Evolutionary conservation across 2,888 invertebrate genomes (phyloP).

Genomic region (Agriopis aurantiaria): DNA sequence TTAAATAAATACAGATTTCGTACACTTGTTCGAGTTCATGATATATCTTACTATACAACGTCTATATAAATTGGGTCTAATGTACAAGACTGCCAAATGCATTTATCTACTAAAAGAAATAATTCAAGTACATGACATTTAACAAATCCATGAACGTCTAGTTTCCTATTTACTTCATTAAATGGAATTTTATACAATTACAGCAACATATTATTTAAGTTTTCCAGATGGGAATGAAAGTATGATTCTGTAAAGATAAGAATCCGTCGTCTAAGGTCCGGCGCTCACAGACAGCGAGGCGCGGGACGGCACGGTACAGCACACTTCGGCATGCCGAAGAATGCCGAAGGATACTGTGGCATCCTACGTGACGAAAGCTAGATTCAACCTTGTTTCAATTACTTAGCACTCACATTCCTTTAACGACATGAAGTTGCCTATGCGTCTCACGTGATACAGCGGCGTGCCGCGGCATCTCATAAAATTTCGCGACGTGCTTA

Average conservation of each 20-base stretch:
- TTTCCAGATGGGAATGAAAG: constrained; percentile 44
- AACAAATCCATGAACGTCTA: neutral
- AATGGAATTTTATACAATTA: constrained; percentile 49
- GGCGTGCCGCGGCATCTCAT: too few species aligned
- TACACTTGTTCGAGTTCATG: constrained; percentile 82
- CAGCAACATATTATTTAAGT: constrained; percentile 10
- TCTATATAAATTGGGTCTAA: constrained; percentile 54
- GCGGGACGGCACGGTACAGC: too few species aligned
- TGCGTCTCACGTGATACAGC: too few species aligned
- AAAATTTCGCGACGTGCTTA: too few species aligned
- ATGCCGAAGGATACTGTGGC: too few species aligned
- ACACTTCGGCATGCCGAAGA: too few species aligned
- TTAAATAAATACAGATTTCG: constrained; percentile 58
- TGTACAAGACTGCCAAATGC: constrained; percentile 73
- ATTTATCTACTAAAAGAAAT: constrained; percentile 61
- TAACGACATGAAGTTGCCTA: too few species aligned
- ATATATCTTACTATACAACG: constrained; percentile 75
- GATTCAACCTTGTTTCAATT: too few species aligned
- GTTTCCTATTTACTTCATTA: constrained; percentile 56
- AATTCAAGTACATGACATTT: constrained; percentile 35
- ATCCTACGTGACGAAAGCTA: too few species aligned
- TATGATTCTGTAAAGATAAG: neutral
- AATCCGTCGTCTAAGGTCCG: too few species aligned
- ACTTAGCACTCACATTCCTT: too few species aligned
- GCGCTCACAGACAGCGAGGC: too few species aligned